phyloP scores from a whole-genome alignment of 2,797 vertebrate species.

The Sebastes minor region DNA sequence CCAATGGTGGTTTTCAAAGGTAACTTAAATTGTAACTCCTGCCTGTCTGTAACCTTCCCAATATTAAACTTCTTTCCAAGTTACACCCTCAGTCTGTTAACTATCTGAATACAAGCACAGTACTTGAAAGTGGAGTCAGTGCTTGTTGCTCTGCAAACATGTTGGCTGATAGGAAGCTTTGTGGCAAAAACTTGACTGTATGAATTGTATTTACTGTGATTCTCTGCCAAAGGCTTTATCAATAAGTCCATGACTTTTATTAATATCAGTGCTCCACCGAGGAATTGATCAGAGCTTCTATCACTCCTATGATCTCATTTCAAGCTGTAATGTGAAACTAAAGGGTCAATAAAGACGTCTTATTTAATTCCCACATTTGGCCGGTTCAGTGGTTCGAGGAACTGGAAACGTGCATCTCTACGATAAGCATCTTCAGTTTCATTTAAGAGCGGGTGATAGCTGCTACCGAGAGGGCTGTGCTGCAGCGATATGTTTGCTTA shows the following conservation, averaged over 20 bases:
- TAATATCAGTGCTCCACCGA: conserved; percentile 65
- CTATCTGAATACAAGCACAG: not conserved
- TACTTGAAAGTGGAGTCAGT: not conserved
- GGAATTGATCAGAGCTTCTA: conserved; percentile 68
- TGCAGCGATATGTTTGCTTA: conserved; percentile 33
- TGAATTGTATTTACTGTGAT: conserved; percentile 25
- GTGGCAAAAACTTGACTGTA: not conserved
- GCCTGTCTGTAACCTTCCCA: not conserved
- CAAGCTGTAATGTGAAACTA: conserved; percentile 74
- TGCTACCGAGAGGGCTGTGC: not conserved
- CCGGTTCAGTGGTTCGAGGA: conserved; percentile 44
- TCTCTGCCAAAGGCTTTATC: conserved; percentile 60
- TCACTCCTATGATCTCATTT: conserved; percentile 73
- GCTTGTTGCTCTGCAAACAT: conserved; percentile 5
- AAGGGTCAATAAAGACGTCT: conserved; percentile 75
- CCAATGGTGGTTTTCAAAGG: conserved; percentile 10
- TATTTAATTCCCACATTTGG: conserved; percentile 63
- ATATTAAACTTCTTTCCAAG: not conserved
- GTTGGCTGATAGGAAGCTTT: not conserved
- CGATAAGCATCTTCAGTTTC: conserved; percentile 62
- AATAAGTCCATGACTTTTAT: conserved; percentile 71
- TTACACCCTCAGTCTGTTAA: not conserved
- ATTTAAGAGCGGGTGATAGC: conserved; percentile 29
- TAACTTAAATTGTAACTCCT: not conserved
- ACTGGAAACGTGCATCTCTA: conserved; percentile 33